A percentile compares a stretch with the other conserved stretches of the same genome.
Conservation (phyloP, 2,113 vertebrate genomes). For the Tachysurus vachellii region DNA sequence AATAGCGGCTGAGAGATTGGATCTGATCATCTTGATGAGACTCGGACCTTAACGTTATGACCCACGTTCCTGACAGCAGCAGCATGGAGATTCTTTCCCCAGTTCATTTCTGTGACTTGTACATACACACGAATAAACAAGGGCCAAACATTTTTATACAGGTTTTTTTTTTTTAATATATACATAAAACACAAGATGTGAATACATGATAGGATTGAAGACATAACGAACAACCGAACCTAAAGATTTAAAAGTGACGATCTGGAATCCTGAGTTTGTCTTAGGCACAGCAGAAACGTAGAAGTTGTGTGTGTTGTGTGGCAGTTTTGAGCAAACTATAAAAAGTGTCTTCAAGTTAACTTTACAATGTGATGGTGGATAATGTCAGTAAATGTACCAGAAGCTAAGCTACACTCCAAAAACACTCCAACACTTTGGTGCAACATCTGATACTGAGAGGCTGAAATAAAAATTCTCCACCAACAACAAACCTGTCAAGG, state of each 20-base stretch:
- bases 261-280: background rate
- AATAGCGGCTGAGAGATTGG: background rate
- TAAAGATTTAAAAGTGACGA: background rate
- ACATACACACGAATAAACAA: slow-evolving; percentile 43
- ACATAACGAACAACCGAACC: background rate
- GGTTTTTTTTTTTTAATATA: background rate
- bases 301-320: background rate
- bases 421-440: background rate
- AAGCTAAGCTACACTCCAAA: slow-evolving; percentile 34
- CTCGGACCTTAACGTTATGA: slow-evolving; percentile 46
- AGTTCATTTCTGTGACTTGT: slow-evolving; percentile 48
- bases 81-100: slow-evolving; percentile 61
- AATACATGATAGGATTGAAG: background rate
- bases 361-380: background rate
- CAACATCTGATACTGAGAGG: background rate
- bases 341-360: background rate
- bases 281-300: background rate
- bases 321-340: background rate
- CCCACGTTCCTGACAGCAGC: slow-evolving; percentile 60
- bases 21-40: slow-evolving; percentile 53
- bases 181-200: background rate
- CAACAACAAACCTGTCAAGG: background rate
- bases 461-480: slow-evolving; percentile 41
- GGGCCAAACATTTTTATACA: background rate
- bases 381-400: slow-evolving; percentile 20